These are phyloP conservation scores for Chrysomela aeneicollis DNA, from an alignment of 2,888 invertebrate genomes.

Conservation along the genomic window DNA sequence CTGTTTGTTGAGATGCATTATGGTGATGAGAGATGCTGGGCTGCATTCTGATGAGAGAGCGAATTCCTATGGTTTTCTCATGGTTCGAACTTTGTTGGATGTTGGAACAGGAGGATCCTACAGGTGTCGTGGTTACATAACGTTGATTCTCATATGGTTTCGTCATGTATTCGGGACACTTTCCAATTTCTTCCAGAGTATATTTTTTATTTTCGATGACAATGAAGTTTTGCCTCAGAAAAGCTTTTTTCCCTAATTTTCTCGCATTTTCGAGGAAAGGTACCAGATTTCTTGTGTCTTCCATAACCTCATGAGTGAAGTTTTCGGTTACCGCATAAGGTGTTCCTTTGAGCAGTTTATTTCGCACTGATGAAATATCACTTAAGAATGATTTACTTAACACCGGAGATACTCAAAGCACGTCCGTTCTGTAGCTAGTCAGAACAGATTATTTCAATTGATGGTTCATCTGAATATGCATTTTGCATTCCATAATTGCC, in stretches of 20 bases:
- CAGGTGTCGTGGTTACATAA: not conserved
- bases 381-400: too few relatives aligned
- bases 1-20: slow-evolving; percentile 15
- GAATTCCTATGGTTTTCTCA: slow-evolving; percentile 12
- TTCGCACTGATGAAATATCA: too few relatives aligned
- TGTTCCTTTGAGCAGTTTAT: slow-evolving; percentile 12
- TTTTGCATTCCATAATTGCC: too few relatives aligned
- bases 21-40: not conserved
- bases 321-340: slow-evolving; percentile 13
- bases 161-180: slow-evolving; percentile 6
- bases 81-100: slow-evolving; percentile 10
- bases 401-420: too few relatives aligned
- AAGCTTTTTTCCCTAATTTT: slow-evolving; percentile 15
- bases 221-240: slow-evolving; percentile 14
- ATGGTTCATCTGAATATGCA: too few relatives aligned
- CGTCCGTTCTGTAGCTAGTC: too few relatives aligned
- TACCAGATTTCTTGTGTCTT: slow-evolving; percentile 7
- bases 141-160: slow-evolving; percentile 7
- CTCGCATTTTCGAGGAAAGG: slow-evolving; percentile 15
- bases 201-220: slow-evolving; percentile 3
- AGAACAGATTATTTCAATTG: too few relatives aligned
- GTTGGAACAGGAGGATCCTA: not conserved
- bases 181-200: slow-evolving; percentile 4
- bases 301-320: slow-evolving; percentile 14
- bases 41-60: slow-evolving; percentile 5